Percentiles rank a stretch among this genome's conserved stretches.
Evolutionary conservation across 2,888 invertebrate genomes (phyloP).

Genomic region (Tetragnatha montana): DNA sequence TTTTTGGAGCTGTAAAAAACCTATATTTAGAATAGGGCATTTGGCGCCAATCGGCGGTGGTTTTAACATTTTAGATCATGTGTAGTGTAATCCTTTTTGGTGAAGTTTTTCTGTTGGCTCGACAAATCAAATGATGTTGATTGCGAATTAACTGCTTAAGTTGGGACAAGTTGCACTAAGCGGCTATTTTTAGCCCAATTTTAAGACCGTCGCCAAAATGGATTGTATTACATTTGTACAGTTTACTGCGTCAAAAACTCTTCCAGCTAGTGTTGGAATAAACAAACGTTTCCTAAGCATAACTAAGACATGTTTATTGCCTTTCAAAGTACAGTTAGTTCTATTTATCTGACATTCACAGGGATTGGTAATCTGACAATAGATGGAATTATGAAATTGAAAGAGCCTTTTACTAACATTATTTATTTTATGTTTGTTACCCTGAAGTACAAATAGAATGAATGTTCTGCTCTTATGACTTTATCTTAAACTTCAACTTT

Average conservation of each 20-base stretch:
- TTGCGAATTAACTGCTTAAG: neutral
- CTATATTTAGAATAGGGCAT: neutral
- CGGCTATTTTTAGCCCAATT: no score
- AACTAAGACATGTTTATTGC: neutral
- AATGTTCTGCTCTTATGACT: no score
- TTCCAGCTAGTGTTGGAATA: no score
- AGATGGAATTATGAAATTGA: neutral
- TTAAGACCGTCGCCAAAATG: no score
- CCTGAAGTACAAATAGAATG: no score
- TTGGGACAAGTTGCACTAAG: no score
- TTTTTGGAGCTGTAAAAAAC: neutral
- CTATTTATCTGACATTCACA: neutral
- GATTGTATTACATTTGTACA: no score
- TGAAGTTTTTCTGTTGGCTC: neutral
- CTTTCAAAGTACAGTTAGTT: neutral
- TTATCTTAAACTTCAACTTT: no score
- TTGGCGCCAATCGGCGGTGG: neutral
- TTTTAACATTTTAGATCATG: neutral
- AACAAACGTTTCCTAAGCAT: no score
- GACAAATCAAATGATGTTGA: neutral
- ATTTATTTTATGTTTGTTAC: no score
- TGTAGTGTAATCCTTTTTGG: neutral
- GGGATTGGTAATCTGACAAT: neutral
- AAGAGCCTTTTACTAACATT: neutral
- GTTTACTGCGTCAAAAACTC: no score